Base-by-base conservation (phyloP, 2,888 invertebrate species). In the Leucozona laternaria region DNA sequence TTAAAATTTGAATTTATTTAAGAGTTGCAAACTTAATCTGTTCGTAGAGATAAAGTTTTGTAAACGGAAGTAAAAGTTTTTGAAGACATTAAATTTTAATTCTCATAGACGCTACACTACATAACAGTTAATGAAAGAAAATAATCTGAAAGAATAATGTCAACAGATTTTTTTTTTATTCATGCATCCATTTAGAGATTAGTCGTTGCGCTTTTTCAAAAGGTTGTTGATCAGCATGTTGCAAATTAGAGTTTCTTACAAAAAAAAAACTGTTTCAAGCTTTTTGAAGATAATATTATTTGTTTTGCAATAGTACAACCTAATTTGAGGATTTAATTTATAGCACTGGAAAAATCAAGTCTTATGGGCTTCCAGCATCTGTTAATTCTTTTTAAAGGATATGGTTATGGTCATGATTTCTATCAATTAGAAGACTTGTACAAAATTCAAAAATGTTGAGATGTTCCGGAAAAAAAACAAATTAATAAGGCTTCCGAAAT, bases 11-110 rank as follows among this genome's bases (percentile, higher is more conserved):
- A 73, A 60, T 34, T 57, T 34, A 58, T 25, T 25, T 48, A 34
- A 48, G 72, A 31, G 17, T 58, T 77, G 20, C 40, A 50, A 78
- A 78, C 40, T 70, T 28, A 60, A 70, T 57, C 48, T 58, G 25
- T 40, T 53, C 15, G 13, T 15, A 4, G 40, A 22, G 7, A 60
- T 22, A 40, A 40, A 60, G 37, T 60, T 60, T 40, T 15, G 20
- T 40, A 15, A 22, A 7, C 60, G 60, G 70, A 34, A 34, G 25
- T 15, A 17, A 62, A 17, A 28, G 15, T 50, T 50, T 75, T 15
- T 15, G 48, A 20, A 66, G n/a, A 55, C 22, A 40, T 66, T 55
- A 6, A 76, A 66, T 13, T 76, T 64, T 76, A 76, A 66, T 43
- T 43, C 64, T 6, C 31, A 55, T 45, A 50, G 50, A 55, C 22